Percentiles rank a stretch among this genome's conserved stretches.
These are phyloP conservation scores for Epicampocera succincta DNA, from an alignment of 2,888 invertebrate genomes.

Conservation along the genomic window DNA sequence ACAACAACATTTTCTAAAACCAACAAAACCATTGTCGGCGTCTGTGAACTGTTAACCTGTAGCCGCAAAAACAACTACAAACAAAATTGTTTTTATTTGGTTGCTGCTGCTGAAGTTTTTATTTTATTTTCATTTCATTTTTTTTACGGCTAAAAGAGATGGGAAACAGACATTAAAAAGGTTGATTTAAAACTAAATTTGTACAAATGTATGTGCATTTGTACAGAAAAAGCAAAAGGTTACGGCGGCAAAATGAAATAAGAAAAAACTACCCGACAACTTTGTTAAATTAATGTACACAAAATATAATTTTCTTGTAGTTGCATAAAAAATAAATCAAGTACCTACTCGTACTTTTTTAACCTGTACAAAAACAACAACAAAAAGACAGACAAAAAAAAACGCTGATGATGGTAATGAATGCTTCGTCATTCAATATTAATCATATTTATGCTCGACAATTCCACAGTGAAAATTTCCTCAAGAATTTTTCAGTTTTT, in stretches of 20 bases:
- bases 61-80: constrained; percentile 48
- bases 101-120: constrained; percentile 42
- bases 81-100: constrained; percentile 10
- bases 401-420: constrained; percentile 14
- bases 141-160: constrained; percentile 40
- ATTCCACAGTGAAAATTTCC: constrained; percentile 18
- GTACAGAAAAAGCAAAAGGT: constrained; percentile 48
- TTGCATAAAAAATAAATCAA: constrained; percentile 1
- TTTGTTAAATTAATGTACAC: constrained; percentile 11
- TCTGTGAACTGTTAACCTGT: constrained; percentile 68
- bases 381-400: neutral
- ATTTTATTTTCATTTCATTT: too few relatives aligned
- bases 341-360: constrained; percentile 2
- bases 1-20: constrained; percentile 31
- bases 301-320: constrained; percentile 25
- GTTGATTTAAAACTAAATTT: constrained; percentile 56
- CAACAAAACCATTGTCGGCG: constrained; percentile 59
- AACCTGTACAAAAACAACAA: neutral
- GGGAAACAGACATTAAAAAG: constrained; percentile 54
- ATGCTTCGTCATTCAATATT: constrained; percentile 50
- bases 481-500: constrained; percentile 10
- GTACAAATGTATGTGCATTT: too few relatives aligned
- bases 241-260: constrained; percentile 59
- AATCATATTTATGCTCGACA: constrained; percentile 23
- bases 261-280: constrained; percentile 13